Conservation (phyloP, 2,113 vertebrate genomes). For the Labrus mixtus region DNA sequence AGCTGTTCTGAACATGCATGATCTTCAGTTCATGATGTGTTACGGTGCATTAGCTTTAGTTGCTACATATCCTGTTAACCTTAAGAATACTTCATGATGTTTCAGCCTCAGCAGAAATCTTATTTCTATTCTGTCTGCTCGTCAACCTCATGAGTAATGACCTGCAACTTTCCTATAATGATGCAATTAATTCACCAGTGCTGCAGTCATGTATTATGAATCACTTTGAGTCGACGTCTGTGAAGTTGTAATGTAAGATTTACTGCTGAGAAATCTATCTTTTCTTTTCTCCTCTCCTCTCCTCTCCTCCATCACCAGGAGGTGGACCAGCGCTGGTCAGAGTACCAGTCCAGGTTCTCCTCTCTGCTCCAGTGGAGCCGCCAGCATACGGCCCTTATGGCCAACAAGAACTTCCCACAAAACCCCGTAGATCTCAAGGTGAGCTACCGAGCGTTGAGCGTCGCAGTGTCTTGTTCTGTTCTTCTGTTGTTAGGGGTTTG, state of each 20-base stretch:
- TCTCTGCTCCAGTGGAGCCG: constrained; percentile 96
- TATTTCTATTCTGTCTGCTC: neutral
- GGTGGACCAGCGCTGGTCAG: constrained; percentile 93
- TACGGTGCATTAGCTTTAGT: neutral
- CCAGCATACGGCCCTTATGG: constrained; percentile 93
- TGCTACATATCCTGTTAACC: neutral
- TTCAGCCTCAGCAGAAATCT: neutral
- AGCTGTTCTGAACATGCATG: neutral
- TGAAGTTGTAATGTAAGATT: neutral
- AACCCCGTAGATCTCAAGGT: constrained; percentile 99
- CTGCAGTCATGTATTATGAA: neutral
- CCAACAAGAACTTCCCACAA: constrained; percentile 95
- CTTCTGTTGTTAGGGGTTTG: no score
- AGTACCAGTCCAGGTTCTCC: constrained; percentile 93
- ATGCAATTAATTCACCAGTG: constrained; percentile 6
- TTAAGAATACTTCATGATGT: neutral
- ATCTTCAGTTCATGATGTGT: neutral
- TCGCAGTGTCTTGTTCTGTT: neutral
- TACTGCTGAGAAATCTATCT: neutral
- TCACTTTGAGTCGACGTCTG: neutral
- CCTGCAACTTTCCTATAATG: constrained; percentile 9
- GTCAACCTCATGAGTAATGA: neutral
- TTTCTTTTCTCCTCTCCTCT: neutral
- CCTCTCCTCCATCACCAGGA: constrained; percentile 83
- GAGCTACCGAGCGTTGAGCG: neutral